These are phyloP conservation scores for Heliothis peltigera DNA, from an alignment of 2,888 invertebrate genomes.

Conservation along the genomic window DNA sequence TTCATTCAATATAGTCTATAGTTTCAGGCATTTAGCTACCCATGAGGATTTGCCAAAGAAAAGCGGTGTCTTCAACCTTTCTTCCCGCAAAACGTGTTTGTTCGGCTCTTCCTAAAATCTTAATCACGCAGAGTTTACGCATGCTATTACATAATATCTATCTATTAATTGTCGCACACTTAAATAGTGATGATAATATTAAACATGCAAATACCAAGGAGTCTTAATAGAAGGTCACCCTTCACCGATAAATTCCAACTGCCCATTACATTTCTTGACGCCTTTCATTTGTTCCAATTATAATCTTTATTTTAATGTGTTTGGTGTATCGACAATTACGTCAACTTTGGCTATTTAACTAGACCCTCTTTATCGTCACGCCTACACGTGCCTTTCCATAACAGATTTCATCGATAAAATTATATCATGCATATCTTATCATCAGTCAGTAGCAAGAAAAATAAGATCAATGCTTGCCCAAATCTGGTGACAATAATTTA, in stretches of 20 bases:
- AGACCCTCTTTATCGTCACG: neutral
- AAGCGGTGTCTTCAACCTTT: no score
- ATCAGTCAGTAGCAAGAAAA: conserved; percentile 27
- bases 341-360: neutral
- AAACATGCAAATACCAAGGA: neutral
- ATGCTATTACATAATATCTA: neutral
- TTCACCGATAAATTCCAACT: conserved; percentile 1
- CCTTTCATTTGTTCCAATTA: conserved; percentile 1
- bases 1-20: no score
- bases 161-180: neutral
- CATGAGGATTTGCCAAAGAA: no score
- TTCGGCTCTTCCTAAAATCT: no score
- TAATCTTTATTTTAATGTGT: neutral
- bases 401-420: conserved; percentile 35
- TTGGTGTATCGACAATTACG: neutral
- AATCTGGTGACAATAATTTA: conserved; percentile 22
- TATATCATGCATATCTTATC: conserved; percentile 23
- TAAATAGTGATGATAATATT: neutral
- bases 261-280: neutral
- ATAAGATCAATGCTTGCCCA: conserved; percentile 12
- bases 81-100: no score
- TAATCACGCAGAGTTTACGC: no score
- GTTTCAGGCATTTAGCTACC: no score
- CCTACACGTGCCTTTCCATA: neutral
- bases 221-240: conserved; percentile 1